A percentile compares a stretch with the other conserved stretches of the same genome.
Evolutionary conservation across 2,797 vertebrate genomes (phyloP).

Genomic region (Artibeus jamaicensis): DNA sequence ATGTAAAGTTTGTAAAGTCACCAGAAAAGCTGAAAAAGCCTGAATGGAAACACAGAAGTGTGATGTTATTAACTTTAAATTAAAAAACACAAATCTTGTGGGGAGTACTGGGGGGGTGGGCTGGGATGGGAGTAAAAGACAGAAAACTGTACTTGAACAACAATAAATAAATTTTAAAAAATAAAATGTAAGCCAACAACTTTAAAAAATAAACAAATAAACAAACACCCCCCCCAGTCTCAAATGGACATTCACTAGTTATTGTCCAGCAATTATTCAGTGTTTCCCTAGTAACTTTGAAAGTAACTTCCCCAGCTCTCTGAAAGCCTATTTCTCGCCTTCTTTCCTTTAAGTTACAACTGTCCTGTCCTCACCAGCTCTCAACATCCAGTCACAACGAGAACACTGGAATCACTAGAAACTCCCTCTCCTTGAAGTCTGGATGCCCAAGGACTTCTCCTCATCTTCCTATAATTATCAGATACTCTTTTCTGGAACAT

Average conservation of each 20-base stretch:
- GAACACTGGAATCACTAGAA: neutral
- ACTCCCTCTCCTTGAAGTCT: neutral
- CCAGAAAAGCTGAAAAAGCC: neutral
- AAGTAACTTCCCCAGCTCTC: no score
- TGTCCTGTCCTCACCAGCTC: no score
- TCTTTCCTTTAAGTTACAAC: no score
- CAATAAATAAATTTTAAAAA: no score
- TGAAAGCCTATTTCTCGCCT: no score
- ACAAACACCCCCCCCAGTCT: neutral
- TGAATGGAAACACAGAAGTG: neutral
- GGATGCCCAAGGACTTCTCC: neutral
- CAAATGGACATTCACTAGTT: neutral
- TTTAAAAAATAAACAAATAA: no score
- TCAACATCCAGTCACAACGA: no score
- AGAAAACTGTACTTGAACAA: no score
- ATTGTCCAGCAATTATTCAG: neutral
- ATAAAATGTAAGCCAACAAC: no score
- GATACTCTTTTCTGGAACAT: neutral
- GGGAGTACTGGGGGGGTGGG: no score
- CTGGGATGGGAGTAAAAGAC: no score
- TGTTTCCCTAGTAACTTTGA: neutral
- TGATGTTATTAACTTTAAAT: neutral
- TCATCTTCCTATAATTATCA: neutral
- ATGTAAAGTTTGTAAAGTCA: neutral
- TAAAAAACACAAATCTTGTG: neutral